Evolutionary conservation across 1,140 invertebrate genomes (phyloP).

Genomic region (Kradibia gibbosae): DNA sequence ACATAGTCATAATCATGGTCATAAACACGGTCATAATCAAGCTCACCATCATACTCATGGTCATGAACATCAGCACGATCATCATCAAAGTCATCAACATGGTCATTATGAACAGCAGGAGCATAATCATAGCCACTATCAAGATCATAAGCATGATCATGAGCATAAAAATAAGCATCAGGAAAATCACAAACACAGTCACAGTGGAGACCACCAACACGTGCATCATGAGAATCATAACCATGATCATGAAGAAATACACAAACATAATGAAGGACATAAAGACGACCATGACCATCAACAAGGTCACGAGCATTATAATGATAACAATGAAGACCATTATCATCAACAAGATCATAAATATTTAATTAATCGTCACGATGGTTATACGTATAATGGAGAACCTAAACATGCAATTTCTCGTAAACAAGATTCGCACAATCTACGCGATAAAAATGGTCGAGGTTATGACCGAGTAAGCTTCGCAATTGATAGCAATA

Average conservation of each 20-base stretch:
- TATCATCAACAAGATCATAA: conserved; percentile 25
- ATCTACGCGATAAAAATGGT: neutral
- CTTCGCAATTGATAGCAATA: neutral
- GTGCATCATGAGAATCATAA: conserved; percentile 13
- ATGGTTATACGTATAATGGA: conserved; percentile 24
- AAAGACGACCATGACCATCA: conserved; percentile 32
- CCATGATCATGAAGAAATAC: conserved; percentile 6
- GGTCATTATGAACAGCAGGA: conserved; percentile 27
- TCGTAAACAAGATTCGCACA: conserved; percentile 12
- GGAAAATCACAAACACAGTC: conserved; percentile 33
- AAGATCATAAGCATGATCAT: conserved; percentile 39
- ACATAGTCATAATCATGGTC: conserved; percentile 26
- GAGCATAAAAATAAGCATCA: conserved; percentile 36
- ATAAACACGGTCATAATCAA: conserved; percentile 35
- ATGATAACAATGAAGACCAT: conserved; percentile 25
- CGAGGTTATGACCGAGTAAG: neutral
- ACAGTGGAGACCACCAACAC: conserved; percentile 28
- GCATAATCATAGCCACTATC: conserved; percentile 19
- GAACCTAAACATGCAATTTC: conserved; percentile 21
- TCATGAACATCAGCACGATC: conserved; percentile 28
- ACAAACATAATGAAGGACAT: conserved; percentile 34
- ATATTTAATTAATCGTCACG: conserved; percentile 11
- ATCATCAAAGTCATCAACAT: conserved; percentile 30
- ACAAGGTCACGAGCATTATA: conserved; percentile 16
- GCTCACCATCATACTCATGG: conserved; percentile 25